Conservation (phyloP, 2,888 invertebrate species). For the Pterostichus niger region DNA sequence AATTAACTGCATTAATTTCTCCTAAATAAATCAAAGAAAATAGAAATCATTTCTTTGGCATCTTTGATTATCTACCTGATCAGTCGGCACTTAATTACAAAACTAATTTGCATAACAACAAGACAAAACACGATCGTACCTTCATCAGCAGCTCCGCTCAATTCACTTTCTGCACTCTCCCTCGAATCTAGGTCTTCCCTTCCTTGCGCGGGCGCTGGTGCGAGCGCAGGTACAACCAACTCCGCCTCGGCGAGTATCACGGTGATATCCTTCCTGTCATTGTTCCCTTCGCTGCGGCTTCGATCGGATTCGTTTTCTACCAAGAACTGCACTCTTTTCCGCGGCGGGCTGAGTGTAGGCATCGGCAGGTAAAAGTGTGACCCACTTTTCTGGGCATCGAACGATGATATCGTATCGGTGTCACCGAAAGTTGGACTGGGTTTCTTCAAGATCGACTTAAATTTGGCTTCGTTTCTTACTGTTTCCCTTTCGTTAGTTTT, state of each 20-base stretch:
- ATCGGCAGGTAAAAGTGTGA: constrained; percentile 84
- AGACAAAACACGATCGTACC: constrained; percentile 24
- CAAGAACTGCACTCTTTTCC: constrained; percentile 86
- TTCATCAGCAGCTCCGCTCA: constrained; percentile 23
- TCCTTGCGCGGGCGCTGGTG: neutral
- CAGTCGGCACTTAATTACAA: constrained; percentile 10
- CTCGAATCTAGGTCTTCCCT: constrained; percentile 40
- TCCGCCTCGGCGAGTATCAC: constrained; percentile 31
- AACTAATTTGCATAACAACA: constrained; percentile 12
- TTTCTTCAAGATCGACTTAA: constrained; percentile 81
- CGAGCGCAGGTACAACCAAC: neutral
- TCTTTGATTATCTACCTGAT: neutral
- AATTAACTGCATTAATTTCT: constrained; percentile 6
- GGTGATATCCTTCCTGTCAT: constrained; percentile 66
- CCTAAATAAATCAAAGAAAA: constrained; percentile 23
- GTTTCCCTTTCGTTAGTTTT: constrained; percentile 71
- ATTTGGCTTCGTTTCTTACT: constrained; percentile 69
- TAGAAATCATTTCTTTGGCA: neutral
- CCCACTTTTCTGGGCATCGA: constrained; percentile 72
- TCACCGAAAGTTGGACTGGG: constrained; percentile 75
- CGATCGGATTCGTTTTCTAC: constrained; percentile 80
- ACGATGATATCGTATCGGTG: constrained; percentile 71
- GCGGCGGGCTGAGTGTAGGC: constrained; percentile 75
- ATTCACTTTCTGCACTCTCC: constrained; percentile 46
- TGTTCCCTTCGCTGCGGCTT: constrained; percentile 57